Conservation (phyloP, 1,140 invertebrate genomes). For the Ditylenchus dipsaci region DNA sequence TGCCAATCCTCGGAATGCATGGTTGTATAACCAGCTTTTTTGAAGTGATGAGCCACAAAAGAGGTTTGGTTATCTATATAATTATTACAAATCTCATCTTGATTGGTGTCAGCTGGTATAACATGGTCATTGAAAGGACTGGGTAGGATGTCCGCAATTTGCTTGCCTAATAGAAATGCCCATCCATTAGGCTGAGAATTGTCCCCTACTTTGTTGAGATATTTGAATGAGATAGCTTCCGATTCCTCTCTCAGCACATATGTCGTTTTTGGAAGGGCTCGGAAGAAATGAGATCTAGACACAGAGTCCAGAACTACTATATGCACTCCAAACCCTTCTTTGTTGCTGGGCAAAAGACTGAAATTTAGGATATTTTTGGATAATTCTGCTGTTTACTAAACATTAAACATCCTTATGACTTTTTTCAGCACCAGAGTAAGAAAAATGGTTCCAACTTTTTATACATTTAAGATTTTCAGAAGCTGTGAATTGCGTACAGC, state of each 20-base stretch:
- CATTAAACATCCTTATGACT: too few species aligned
- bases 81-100: conserved; percentile 23
- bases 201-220: conserved; percentile 15
- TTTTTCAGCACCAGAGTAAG: too few species aligned
- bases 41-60: conserved; percentile 25
- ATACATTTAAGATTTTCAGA: too few species aligned
- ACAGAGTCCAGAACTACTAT: background rate
- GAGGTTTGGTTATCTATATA: conserved; percentile 15
- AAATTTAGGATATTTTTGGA: too few species aligned
- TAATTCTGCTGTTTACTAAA: too few species aligned
- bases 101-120: background rate
- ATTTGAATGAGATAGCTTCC: background rate
- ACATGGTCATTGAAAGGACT: background rate
- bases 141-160: background rate
- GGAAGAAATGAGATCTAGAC: background rate
- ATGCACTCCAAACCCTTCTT: background rate
- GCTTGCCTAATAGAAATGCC: conserved; percentile 14
- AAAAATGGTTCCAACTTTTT: too few species aligned
- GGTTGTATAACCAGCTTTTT: conserved; percentile 20
- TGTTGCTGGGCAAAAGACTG: too few species aligned
- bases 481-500: too few species aligned
- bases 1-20: conserved; percentile 26
- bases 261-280: background rate
- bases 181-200: conserved; percentile 28
- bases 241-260: background rate